phyloP scores from a whole-genome alignment of 2,888 invertebrate genomes.

The Plebejus melissa region DNA sequence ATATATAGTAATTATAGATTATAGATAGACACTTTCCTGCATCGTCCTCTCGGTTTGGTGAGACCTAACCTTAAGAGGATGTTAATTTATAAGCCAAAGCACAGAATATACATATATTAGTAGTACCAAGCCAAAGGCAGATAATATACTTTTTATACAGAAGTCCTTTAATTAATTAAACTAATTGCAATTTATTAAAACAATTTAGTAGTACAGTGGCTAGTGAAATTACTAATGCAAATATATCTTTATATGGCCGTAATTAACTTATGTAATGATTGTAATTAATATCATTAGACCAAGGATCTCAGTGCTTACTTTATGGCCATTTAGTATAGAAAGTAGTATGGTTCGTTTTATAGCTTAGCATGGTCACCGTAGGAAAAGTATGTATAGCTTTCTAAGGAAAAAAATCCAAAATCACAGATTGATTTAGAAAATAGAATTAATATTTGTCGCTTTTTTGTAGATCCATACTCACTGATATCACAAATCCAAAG shows the following conservation, averaged over 20 bases:
- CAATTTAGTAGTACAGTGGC: not conserved
- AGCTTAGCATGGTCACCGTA: too few species aligned
- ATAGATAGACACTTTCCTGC: not conserved
- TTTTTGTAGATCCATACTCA: too few species aligned
- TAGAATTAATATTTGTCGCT: too few species aligned
- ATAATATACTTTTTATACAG: not conserved
- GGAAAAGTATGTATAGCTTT: too few species aligned
- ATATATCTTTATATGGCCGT: not conserved
- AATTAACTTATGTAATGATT: conserved; percentile 12
- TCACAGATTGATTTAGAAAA: too few species aligned
- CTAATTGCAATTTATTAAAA: conserved; percentile 27
- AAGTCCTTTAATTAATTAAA: conserved; percentile 15
- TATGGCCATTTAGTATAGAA: not conserved
- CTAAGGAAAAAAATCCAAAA: too few species aligned
- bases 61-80: too few species aligned
- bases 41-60: not conserved
- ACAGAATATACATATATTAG: too few species aligned
- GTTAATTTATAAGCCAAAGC: not conserved
- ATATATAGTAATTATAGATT: too few species aligned
- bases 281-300: conserved; percentile 17
- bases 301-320: not conserved
- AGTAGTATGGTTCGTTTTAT: not conserved
- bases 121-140: not conserved
- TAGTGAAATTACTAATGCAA: conserved; percentile 17
- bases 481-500: too few species aligned